Evolutionary conservation across 1,140 invertebrate genomes (phyloP).

Genomic region (Plutomurus gul): DNA sequence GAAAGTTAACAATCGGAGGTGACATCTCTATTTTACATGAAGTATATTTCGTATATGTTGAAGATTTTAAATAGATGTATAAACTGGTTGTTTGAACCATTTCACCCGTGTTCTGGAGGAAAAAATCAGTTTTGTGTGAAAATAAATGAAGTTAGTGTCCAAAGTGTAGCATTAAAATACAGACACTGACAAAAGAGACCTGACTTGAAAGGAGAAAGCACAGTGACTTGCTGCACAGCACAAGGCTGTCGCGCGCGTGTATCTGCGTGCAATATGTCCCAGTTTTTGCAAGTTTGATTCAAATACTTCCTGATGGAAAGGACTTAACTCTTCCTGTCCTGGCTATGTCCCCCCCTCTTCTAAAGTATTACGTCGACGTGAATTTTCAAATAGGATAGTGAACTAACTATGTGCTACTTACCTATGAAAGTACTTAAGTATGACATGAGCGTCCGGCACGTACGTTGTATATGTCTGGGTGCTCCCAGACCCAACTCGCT

Average conservation of each 20-base stretch:
- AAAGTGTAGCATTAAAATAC: neutral
- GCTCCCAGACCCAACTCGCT: neutral
- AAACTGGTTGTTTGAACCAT: too few species aligned
- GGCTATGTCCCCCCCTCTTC: neutral
- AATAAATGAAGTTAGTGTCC: neutral
- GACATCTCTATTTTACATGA: too few species aligned
- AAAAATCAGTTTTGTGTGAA: too few species aligned
- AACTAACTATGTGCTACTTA: slow-evolving; percentile 15
- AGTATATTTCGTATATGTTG: too few species aligned
- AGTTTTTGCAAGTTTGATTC: neutral
- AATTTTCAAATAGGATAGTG: slow-evolving; percentile 18
- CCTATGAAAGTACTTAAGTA: slow-evolving; percentile 22
- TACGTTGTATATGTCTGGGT: slow-evolving; percentile 8
- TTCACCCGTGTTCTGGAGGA: too few species aligned
- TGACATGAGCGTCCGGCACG: slow-evolving; percentile 2
- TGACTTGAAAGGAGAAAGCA: too few species aligned
- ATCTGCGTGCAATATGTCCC: neutral
- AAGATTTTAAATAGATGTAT: too few species aligned
- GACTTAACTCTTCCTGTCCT: neutral
- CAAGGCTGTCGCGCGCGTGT: too few species aligned
- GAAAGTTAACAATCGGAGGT: too few species aligned
- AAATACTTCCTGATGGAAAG: neutral
- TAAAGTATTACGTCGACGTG: neutral
- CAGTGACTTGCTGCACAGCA: too few species aligned
- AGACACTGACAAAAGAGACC: too few species aligned